Evolutionary conservation across 2,888 invertebrate species (phyloP), one percentile per base, ranked within the genome.

Genomic region (Netelia virgata): DNA sequence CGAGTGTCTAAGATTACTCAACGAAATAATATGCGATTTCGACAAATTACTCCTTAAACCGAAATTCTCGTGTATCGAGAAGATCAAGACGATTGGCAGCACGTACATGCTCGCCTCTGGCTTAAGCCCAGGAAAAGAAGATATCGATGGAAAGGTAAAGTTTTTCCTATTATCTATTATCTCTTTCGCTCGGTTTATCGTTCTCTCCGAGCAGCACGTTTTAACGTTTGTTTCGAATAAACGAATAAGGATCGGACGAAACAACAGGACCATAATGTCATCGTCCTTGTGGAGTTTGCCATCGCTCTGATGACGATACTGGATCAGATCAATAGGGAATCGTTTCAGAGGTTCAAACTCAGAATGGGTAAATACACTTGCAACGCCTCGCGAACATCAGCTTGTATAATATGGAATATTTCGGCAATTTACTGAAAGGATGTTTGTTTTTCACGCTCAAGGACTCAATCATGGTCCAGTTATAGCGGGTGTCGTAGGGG

Each of bases 101-200:
- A 99, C 99, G 0, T 99, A 99, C 92, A 99, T 99, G 99, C 96
- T 99, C 68, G 99, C 99, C 0, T 97, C 98, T 0, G 99, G 99
- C 0, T 94, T 99, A 18, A 95, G 97, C 74, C 98, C 98, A 0
- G 98, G 98, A 16, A 97, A 97, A 88, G 98, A 98, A 92, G 97
- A 97, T 87, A 95, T 96, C 81, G 95, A 95, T 69, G 95, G 95
- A 91, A 91, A 91, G 88, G 97, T 97, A 94, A 94, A 95, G 92
- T 36, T 28, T 69, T 57, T 57, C 28, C 28, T 20, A 0, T 18
- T 57, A 18, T 78, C 64, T 57, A 78, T 41, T 47, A 59, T 77
- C 69, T 68, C 59, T 70, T n/a, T 68, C 68, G 11, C 68, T 81
- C 20, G 66, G 36, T 11, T 36, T n/a, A n/a, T 23, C 18, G 16